phyloP scores from a whole-genome alignment of 2,888 invertebrate genomes.

The Bedellia somnulentella region DNA sequence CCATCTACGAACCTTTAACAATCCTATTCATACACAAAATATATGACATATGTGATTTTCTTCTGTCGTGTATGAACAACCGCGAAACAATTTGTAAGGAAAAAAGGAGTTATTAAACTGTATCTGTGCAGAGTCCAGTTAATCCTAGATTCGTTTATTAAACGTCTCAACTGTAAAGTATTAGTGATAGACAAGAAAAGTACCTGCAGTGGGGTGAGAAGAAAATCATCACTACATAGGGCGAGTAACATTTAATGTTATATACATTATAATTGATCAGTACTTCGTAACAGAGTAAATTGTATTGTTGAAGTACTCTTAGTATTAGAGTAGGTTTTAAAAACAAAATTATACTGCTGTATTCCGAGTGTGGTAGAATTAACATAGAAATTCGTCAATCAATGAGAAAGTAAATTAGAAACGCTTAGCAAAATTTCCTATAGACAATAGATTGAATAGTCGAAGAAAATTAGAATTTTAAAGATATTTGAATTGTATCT shows the following conservation, averaged over 20 bases:
- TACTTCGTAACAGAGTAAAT: conserved; percentile 20
- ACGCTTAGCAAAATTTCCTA: conserved; percentile 22
- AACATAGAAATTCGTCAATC: conserved; percentile 20
- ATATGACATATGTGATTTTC: too few species aligned
- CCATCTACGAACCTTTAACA: too few species aligned
- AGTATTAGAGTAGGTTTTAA: conserved; percentile 38
- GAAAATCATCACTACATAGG: conserved; percentile 43
- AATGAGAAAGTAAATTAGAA: conserved; percentile 30
- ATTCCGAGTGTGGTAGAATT: conserved; percentile 36
- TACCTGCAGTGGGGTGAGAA: conserved; percentile 35
- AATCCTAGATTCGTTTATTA: too few species aligned
- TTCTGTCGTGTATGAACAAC: too few species aligned
- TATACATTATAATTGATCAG: conserved; percentile 32
- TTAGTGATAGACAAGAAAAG: conserved; percentile 25
- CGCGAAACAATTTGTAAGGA: too few species aligned
- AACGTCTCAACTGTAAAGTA: too few species aligned
- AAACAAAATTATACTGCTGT: conserved; percentile 19
- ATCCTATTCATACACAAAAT: too few species aligned
- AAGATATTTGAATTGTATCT: conserved; percentile 24
- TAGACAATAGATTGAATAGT: conserved; percentile 40
- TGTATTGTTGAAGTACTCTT: conserved; percentile 15
- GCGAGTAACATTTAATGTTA: conserved; percentile 55
- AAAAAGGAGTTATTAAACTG: too few species aligned
- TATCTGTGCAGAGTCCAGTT: too few species aligned
- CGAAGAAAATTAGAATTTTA: conserved; percentile 28